These are phyloP conservation scores for Hoplias malabaricus DNA, from an alignment of 2,113 vertebrate species.

Conservation along the genomic window DNA sequence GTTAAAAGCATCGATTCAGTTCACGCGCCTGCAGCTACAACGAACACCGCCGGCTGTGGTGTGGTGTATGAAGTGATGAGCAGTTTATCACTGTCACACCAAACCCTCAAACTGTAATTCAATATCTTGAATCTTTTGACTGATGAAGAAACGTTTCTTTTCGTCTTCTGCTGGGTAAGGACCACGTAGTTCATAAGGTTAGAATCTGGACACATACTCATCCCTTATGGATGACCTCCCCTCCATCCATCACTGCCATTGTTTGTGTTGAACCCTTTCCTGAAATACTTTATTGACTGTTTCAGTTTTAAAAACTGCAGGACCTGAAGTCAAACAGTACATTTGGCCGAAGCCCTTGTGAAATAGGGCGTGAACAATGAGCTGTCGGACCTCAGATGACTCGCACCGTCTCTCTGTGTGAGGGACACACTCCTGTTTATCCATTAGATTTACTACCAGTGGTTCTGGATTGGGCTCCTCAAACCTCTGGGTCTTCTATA, in stretches of 20 bases:
- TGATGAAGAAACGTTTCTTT: too few species aligned
- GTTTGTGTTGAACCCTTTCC: neutral
- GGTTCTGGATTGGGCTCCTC: too few species aligned
- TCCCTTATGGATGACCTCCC: conserved; percentile 33
- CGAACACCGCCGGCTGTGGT: neutral
- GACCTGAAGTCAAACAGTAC: neutral
- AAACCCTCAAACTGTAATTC: neutral
- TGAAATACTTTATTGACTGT: conserved; percentile 2
- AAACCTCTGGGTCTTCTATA: too few species aligned
- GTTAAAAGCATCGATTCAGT: neutral
- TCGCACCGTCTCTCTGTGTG: neutral
- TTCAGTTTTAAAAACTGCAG: neutral
- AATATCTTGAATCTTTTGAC: too few species aligned
- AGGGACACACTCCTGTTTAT: neutral
- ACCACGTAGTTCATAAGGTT: neutral
- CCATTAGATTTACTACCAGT: too few species aligned
- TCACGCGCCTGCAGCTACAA: neutral
- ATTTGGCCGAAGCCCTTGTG: neutral
- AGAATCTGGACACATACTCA: conserved; percentile 21
- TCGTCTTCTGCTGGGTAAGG: too few species aligned
- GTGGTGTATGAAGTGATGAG: neutral
- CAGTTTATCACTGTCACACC: neutral
- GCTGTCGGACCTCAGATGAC: neutral
- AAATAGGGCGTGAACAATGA: conserved; percentile 52
- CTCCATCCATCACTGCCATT: neutral